These are phyloP conservation scores for Xiphorhynchus erythropygius DNA, from an alignment of 2,797 vertebrate genomes.

Conservation along the genomic window DNA sequence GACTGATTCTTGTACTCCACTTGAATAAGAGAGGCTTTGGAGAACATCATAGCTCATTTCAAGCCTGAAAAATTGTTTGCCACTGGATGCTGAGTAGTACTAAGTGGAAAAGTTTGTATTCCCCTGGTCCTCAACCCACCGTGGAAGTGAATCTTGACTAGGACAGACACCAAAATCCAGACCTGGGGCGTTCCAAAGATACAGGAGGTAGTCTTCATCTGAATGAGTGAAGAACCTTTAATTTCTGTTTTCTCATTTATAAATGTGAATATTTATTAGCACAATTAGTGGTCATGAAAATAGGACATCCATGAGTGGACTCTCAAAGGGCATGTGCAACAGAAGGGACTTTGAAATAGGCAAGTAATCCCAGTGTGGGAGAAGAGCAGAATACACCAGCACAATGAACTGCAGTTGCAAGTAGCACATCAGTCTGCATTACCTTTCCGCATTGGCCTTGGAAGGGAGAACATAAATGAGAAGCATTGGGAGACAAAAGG, in stretches of 20 bases:
- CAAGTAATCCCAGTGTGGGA: not conserved
- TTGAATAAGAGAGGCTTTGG: not conserved
- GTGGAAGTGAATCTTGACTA: not conserved
- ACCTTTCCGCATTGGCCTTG: not conserved
- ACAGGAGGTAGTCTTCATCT: not conserved
- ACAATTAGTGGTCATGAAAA: not conserved
- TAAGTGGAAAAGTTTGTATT: not conserved
- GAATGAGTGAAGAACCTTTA: not conserved
- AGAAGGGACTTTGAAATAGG: not conserved
- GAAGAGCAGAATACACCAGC: not conserved
- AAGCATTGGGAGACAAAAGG: not conserved
- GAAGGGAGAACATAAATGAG: not conserved
- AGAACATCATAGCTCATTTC: not conserved
- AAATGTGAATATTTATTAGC: not conserved
- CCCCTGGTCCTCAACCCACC: not conserved
- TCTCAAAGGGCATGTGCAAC: not conserved
- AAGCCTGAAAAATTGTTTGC: not conserved
- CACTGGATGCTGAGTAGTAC: not conserved
- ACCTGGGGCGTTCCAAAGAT: not conserved
- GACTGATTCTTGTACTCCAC: not conserved
- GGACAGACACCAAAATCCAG: not conserved
- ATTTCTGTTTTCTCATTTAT: not conserved
- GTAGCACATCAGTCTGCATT: rapidly evolving
- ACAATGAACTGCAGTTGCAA: not conserved
- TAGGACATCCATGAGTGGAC: not conserved